phyloP scores from a whole-genome alignment of 2,888 invertebrate species.

The Acrobasis repandana region DNA sequence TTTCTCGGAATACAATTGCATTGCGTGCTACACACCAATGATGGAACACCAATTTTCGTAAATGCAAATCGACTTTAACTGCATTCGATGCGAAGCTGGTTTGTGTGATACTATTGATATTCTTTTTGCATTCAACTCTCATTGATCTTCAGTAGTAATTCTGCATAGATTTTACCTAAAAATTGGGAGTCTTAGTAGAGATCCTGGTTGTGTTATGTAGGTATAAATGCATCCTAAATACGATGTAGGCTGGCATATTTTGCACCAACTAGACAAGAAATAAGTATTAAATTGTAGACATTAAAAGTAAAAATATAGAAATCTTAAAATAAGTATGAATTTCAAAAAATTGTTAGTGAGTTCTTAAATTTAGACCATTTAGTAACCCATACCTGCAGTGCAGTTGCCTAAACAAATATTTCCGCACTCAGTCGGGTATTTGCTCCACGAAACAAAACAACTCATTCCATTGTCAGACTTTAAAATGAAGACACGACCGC shows the following conservation, averaged over 20 bases:
- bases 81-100: neutral
- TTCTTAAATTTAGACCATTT: neutral
- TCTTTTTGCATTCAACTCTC: neutral
- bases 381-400: neutral
- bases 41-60: slow-evolving; percentile 57
- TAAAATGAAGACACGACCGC: slow-evolving; percentile 56
- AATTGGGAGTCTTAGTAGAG: too few relatives aligned
- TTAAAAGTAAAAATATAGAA: too few relatives aligned
- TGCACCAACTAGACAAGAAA: too few relatives aligned
- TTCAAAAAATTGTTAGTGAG: neutral
- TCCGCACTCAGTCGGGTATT: slow-evolving; percentile 6
- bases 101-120: slow-evolving; percentile 2
- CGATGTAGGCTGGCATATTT: too few relatives aligned
- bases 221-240: too few relatives aligned
- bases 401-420: neutral
- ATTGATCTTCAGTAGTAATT: neutral
- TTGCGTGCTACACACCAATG: slow-evolving; percentile 55
- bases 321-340: neutral
- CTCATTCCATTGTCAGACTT: slow-evolving; percentile 38
- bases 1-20: slow-evolving; percentile 58
- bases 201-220: too few relatives aligned
- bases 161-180: too few relatives aligned
- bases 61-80: slow-evolving; percentile 33
- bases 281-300: too few relatives aligned
- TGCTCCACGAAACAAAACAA: slow-evolving; percentile 16